Percentiles rank a stretch among this genome's conserved stretches.
These are phyloP conservation scores for Xanthorhoe spadicearia DNA, from an alignment of 2,888 invertebrate genomes.

Conservation along the genomic window DNA sequence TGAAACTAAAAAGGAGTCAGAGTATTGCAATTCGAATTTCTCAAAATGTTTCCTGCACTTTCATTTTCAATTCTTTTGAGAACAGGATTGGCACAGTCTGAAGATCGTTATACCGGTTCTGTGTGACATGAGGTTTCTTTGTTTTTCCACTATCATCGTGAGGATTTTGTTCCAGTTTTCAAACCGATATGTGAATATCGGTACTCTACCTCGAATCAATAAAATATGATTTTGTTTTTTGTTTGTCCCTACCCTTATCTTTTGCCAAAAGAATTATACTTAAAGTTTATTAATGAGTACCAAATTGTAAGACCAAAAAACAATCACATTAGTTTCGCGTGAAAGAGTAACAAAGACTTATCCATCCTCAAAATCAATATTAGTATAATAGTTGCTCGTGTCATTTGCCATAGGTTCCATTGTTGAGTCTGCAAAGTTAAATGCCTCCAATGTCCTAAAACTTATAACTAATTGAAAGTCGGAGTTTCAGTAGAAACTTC, in stretches of 20 bases:
- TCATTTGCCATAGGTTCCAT: not conserved
- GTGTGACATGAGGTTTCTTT: not conserved
- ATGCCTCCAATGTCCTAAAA: not conserved
- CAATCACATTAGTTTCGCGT: too few species aligned
- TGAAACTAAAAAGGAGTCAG: not conserved
- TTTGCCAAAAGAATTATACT: too few species aligned
- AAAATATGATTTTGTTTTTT: too few species aligned
- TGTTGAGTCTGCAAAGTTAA: not conserved
- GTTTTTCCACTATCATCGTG: not conserved
- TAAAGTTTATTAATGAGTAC: too few species aligned
- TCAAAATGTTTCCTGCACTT: conserved; percentile 15
- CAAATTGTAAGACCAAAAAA: too few species aligned
- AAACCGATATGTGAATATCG: too few species aligned
- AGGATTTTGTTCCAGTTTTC: not conserved
- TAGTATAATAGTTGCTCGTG: not conserved
- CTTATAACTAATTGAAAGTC: not conserved
- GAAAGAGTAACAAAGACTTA: too few species aligned
- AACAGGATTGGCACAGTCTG: conserved; percentile 6
- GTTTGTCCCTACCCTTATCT: too few species aligned
- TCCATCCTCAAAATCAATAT: too few species aligned
- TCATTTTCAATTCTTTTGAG: conserved; percentile 4
- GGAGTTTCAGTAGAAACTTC: not conserved
- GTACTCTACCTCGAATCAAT: too few species aligned
- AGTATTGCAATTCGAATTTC: conserved; percentile 2
- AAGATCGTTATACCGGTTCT: not conserved